These are phyloP conservation scores for Myotis lucifugus DNA, from an alignment of 2,113 vertebrate genomes.

Conservation along the genomic window DNA sequence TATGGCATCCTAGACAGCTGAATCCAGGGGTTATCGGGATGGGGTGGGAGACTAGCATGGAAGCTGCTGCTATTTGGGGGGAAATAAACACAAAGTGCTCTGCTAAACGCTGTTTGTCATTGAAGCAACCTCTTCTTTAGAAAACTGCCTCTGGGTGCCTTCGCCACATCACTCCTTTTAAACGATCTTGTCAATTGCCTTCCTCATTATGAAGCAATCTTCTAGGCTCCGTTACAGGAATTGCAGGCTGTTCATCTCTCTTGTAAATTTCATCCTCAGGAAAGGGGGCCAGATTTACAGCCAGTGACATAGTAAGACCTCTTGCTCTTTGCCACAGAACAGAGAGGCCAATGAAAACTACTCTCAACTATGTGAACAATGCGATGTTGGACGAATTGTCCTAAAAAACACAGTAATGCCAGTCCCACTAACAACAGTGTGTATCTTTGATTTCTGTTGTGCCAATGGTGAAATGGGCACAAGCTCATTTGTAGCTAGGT, in stretches of 20 bases:
- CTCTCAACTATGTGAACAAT: background rate
- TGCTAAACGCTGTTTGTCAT: background rate
- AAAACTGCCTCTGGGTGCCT: slow-evolving; percentile 36
- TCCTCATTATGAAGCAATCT: slow-evolving; percentile 66
- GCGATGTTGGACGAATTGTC: background rate
- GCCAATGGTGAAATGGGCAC: background rate
- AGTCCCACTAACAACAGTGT: background rate
- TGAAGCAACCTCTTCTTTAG: slow-evolving; percentile 43
- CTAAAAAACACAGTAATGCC: background rate
- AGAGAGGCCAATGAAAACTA: background rate
- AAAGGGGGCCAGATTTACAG: background rate
- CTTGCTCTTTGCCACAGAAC: slow-evolving; percentile 28
- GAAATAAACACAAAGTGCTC: slow-evolving; percentile 17
- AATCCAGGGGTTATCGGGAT: background rate
- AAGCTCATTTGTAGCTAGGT: background rate
- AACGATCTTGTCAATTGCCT: slow-evolving; percentile 53
- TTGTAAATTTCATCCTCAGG: background rate
- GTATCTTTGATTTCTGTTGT: background rate
- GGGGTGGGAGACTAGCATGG: background rate
- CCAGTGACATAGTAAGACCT: background rate
- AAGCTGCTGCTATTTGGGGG: slow-evolving; percentile 8
- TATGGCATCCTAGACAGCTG: background rate
- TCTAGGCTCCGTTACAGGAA: slow-evolving; percentile 45
- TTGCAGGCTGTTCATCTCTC: slow-evolving; percentile 44
- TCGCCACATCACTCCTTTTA: slow-evolving; percentile 48